A percentile compares a stretch with the other conserved stretches of the same genome.
These are phyloP conservation scores for Zaprionus obscuricornis DNA, from an alignment of 2,888 invertebrate genomes.

Conservation along the genomic window DNA sequence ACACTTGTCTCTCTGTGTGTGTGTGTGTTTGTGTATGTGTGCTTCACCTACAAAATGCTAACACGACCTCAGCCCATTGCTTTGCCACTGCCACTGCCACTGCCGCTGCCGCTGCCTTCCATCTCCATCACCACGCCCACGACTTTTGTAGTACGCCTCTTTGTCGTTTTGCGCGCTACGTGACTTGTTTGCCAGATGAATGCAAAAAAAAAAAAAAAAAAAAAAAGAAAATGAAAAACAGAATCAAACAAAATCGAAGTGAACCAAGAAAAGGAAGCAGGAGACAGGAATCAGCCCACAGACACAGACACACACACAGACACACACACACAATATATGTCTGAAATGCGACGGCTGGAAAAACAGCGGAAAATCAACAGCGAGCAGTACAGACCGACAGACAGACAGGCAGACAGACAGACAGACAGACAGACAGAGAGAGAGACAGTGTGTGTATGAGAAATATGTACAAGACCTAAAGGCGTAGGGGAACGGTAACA, in stretches of 20 bases:
- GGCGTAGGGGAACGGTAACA: not conserved
- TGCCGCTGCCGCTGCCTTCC: no score
- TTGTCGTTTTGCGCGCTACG: slow-evolving; percentile 41
- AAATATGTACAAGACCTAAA: slow-evolving; percentile 7
- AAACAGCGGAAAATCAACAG: slow-evolving; percentile 73
- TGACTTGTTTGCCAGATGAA: slow-evolving; percentile 65
- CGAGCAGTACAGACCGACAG: slow-evolving; percentile 5
- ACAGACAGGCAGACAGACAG: no score
- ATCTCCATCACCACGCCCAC: slow-evolving; percentile 11
- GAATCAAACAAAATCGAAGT: slow-evolving; percentile 20
- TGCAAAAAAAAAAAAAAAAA: slow-evolving; percentile 62
- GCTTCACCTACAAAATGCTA: slow-evolving; percentile 42
- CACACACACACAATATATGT: slow-evolving; percentile 13
- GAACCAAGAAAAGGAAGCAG: not conserved
- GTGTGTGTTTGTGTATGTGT: slow-evolving; percentile 8
- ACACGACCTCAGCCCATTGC: not conserved
- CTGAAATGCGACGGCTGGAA: slow-evolving; percentile 58
- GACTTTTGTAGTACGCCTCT: slow-evolving; percentile 13
- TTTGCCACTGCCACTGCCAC: no score
- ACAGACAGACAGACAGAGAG: not conserved
- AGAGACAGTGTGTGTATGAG: slow-evolving; percentile 9
- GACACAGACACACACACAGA: slow-evolving; percentile 12
- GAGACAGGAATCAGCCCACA: slow-evolving; percentile 9
- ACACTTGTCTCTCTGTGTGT: slow-evolving; percentile 28
- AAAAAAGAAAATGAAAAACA: slow-evolving; percentile 27